These are phyloP conservation scores for Rhopalosiphum maidis DNA, from an alignment of 1,140 invertebrate species.

Conservation along the genomic window DNA sequence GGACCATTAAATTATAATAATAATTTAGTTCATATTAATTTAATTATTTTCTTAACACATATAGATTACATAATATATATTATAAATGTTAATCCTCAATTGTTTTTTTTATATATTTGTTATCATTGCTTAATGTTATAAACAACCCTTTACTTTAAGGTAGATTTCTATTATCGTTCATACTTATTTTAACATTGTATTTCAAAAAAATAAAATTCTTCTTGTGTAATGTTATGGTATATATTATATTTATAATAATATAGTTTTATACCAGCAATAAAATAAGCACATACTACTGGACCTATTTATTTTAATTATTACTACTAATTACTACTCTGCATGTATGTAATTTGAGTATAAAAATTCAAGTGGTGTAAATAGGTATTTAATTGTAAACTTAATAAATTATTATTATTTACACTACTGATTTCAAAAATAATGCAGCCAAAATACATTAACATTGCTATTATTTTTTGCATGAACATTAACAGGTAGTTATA, in stretches of 20 bases:
- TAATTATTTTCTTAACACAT: constrained; percentile 29
- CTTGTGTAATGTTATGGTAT: constrained; percentile 28
- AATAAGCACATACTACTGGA: constrained; percentile 56
- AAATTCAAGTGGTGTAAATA: constrained; percentile 31
- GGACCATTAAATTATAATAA: constrained; percentile 39
- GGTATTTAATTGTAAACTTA: neutral
- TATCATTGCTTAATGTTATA: constrained; percentile 24
- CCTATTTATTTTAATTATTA: constrained; percentile 18
- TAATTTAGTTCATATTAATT: constrained; percentile 20
- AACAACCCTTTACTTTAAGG: neutral
- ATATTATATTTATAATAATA: constrained; percentile 5
- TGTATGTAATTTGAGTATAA: neutral
- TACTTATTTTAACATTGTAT: constrained; percentile 15
- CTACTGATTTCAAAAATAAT: constrained; percentile 32
- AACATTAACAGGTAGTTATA: constrained; percentile 56
- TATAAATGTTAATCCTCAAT: neutral
- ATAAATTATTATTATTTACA: constrained; percentile 16
- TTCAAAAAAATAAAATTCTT: neutral
- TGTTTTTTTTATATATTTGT: constrained; percentile 25
- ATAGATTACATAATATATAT: constrained; percentile 17
- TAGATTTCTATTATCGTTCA: neutral
- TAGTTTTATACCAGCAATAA: constrained; percentile 36
- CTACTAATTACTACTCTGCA: neutral
- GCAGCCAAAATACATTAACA: constrained; percentile 57
- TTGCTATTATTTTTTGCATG: constrained; percentile 57